Percentiles rank a stretch among this genome's conserved stretches.
phyloP scores from a whole-genome alignment of 2,888 invertebrate genomes.

The Aleiodes leptofemur region DNA sequence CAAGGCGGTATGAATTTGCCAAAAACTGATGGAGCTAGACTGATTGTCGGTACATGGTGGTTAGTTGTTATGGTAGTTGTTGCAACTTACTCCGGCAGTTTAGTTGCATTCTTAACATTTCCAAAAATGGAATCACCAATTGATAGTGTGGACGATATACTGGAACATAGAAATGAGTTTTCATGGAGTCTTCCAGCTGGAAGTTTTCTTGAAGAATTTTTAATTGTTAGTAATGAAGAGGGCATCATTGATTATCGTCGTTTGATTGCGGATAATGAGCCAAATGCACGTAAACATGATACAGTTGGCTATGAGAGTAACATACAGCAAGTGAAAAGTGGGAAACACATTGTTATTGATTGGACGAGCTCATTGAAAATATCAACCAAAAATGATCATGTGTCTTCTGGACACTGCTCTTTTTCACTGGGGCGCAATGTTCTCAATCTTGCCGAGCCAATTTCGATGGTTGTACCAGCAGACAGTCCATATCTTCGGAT shows the following conservation, averaged over 20 bases:
- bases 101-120: constrained; percentile 94
- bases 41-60: constrained; percentile 95
- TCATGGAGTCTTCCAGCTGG: constrained; percentile 87
- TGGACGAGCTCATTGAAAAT: constrained; percentile 87
- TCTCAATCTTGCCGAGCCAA: constrained; percentile 84
- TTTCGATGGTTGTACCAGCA: constrained; percentile 85
- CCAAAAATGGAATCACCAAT: constrained; percentile 88
- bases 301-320: constrained; percentile 60
- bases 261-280: constrained; percentile 51
- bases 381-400: constrained; percentile 77
- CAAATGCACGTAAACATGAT: constrained; percentile 76
- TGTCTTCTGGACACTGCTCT: constrained; percentile 83
- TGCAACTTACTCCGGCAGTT: constrained; percentile 93
- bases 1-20: constrained; percentile 95
- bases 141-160: constrained; percentile 81
- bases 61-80: constrained; percentile 91
- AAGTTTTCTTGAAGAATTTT: constrained; percentile 84
- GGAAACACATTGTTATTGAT: constrained; percentile 86
- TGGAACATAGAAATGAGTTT: constrained; percentile 78
- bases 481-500: constrained; percentile 86
- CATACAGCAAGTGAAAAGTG: constrained; percentile 80
- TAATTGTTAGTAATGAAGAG: constrained; percentile 80
- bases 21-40: constrained; percentile 88
- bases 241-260: constrained; percentile 46
- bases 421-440: constrained; percentile 86